Conservation (phyloP, 1,140 invertebrate species). For the Delia radicum region DNA sequence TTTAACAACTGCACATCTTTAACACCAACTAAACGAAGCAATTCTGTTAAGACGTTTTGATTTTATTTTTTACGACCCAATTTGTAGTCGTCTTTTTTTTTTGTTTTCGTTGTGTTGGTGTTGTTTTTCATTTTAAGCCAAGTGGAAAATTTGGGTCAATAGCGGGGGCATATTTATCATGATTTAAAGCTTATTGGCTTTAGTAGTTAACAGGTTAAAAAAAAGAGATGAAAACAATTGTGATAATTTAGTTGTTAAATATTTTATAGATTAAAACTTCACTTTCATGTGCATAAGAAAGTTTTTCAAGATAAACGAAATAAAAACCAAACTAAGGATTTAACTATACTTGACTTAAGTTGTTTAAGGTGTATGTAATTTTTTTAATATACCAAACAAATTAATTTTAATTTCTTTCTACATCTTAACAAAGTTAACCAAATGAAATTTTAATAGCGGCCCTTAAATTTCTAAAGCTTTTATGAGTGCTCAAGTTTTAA, state of each 20-base stretch:
- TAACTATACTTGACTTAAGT: too few species aligned
- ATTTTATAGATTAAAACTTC: background rate
- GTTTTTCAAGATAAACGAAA: too few species aligned
- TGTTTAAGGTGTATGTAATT: too few species aligned
- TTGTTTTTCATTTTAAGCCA: background rate
- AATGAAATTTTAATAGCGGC: too few species aligned
- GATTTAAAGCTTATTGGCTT: background rate
- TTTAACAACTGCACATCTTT: background rate
- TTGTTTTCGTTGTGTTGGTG: background rate
- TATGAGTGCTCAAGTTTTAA: too few species aligned
- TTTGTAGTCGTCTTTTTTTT: background rate
- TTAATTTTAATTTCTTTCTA: too few species aligned
- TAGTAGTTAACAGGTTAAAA: constrained; percentile 1
- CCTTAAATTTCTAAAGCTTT: too few species aligned
- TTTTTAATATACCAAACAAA: too few species aligned
- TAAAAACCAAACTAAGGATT: too few species aligned
- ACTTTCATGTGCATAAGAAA: too few species aligned
- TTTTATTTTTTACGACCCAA: background rate
- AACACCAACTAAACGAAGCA: background rate
- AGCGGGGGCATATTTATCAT: constrained; percentile 3
- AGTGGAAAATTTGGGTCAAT: constrained; percentile 1
- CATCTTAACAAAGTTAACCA: too few species aligned
- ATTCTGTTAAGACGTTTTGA: background rate
- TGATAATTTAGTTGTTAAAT: background rate
- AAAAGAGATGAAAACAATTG: background rate